A percentile compares a stretch with the other conserved stretches of the same genome.
Evolutionary conservation across 2,888 invertebrate species (phyloP).

Genomic region (Mesoligia furuncula): DNA sequence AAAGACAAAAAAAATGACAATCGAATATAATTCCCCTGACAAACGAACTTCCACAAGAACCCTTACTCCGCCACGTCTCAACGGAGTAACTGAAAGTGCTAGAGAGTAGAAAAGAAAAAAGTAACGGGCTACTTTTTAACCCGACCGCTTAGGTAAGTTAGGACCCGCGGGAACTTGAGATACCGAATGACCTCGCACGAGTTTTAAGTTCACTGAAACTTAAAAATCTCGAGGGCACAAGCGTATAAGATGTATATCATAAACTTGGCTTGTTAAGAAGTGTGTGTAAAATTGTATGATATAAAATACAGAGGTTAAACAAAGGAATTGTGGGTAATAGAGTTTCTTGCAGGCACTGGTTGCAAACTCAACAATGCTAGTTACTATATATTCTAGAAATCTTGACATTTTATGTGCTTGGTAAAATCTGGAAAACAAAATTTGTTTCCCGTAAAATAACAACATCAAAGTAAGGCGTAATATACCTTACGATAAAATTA

Average conservation of each 20-base stretch:
- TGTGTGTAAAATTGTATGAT: constrained; percentile 23
- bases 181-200: constrained; percentile 45
- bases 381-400: not conserved
- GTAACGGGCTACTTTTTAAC: constrained; percentile 52
- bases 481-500: not conserved
- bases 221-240: constrained; percentile 52
- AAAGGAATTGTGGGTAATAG: constrained; percentile 6
- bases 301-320: constrained; percentile 11
- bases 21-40: constrained; percentile 31
- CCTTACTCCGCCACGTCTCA: constrained; percentile 40
- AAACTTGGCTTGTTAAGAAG: constrained; percentile 32
- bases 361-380: not conserved
- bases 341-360: not conserved
- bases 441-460: not conserved
- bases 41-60: constrained; percentile 41
- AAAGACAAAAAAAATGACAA: constrained; percentile 40
- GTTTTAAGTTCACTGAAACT: constrained; percentile 58
- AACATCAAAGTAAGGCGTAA: not conserved
- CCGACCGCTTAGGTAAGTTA: constrained; percentile 62
- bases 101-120: constrained; percentile 45
- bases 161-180: constrained; percentile 50
- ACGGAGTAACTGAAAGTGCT: constrained; percentile 44
- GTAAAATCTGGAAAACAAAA: not conserved
- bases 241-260: constrained; percentile 33
- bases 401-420: not conserved